phyloP scores from a whole-genome alignment of 2,113 vertebrate genomes.

The Ariopsis seemanni region DNA sequence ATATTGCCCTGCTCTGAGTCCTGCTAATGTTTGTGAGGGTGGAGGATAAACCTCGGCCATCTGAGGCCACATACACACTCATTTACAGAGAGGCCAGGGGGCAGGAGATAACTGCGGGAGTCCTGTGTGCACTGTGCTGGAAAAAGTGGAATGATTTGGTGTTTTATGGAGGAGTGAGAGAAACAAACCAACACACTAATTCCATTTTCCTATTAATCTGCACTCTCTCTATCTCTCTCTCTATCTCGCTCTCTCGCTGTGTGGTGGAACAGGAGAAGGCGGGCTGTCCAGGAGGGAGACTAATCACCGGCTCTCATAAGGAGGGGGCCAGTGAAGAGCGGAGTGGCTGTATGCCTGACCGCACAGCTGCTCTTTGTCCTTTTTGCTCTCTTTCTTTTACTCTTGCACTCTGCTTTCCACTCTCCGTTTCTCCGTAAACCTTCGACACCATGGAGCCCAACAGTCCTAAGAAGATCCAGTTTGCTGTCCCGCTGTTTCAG shows the following conservation, averaged over 20 bases:
- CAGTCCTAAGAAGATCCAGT: constrained; percentile 90
- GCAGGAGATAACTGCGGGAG: constrained; percentile 1
- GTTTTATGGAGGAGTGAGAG: background rate
- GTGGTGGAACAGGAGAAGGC: constrained; percentile 72
- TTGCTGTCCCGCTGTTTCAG: constrained; percentile 83
- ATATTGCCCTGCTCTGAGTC: constrained; percentile 80
- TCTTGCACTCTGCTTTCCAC: constrained; percentile 47
- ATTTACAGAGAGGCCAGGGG: constrained; percentile 10
- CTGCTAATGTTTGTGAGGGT: constrained; percentile 76
- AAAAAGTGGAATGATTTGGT: background rate
- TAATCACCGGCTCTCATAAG: constrained; percentile 60
- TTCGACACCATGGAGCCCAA: constrained; percentile 81
- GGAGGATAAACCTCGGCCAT: constrained; percentile 73
- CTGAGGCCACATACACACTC: constrained; percentile 4
- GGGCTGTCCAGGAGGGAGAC: constrained; percentile 65
- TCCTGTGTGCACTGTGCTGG: background rate
- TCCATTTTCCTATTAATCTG: background rate
- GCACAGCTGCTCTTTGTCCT: constrained; percentile 44
- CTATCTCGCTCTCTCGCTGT: constrained; percentile 67
- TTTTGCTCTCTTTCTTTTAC: constrained; percentile 12
- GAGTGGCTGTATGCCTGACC: constrained; percentile 41
- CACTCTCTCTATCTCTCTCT: constrained; percentile 16
- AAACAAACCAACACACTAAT: background rate
- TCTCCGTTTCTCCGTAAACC: constrained; percentile 39
- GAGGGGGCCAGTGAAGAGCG: constrained; percentile 57